phyloP scores from a whole-genome alignment of 1,140 invertebrate species.

The Nebria ingens region DNA sequence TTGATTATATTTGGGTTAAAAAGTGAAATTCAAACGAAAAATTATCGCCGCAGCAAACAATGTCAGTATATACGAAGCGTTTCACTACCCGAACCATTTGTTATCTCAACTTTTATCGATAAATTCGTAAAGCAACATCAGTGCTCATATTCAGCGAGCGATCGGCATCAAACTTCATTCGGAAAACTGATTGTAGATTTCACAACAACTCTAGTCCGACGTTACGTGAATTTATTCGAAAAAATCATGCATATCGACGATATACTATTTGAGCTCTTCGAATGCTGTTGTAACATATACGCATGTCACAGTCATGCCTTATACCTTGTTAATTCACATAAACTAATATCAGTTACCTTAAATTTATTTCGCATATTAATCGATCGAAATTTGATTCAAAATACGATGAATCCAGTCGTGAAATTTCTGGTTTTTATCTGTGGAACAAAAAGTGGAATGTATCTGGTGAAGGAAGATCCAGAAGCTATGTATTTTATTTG shows the following conservation, averaged over 20 bases:
- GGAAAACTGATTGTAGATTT: background rate
- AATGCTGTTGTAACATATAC: conserved; percentile 14
- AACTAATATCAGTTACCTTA: conserved; percentile 7
- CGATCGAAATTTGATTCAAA: background rate
- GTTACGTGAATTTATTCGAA: conserved; percentile 11
- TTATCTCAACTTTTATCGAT: conserved; percentile 4
- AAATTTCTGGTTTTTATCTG: background rate
- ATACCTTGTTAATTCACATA: conserved; percentile 10
- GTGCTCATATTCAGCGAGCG: background rate
- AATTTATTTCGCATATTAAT: conserved; percentile 2
- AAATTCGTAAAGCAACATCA: background rate
- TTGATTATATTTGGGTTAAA: conserved; percentile 10
- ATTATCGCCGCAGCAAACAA: background rate
- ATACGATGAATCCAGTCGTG: conserved; percentile 1
- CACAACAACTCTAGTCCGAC: background rate
- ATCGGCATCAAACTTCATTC: background rate
- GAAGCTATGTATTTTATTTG: conserved; percentile 10
- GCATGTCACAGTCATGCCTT: conserved; percentile 9
- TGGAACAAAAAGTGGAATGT: background rate
- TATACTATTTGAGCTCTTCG: conserved; percentile 13
- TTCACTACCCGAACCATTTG: background rate
- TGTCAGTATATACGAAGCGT: background rate
- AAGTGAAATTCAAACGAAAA: background rate
- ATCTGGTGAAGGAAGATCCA: background rate
- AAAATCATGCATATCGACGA: conserved; percentile 11